phyloP scores from a whole-genome alignment of 2,113 vertebrate genomes.

The Chaetodon trifascialis region DNA sequence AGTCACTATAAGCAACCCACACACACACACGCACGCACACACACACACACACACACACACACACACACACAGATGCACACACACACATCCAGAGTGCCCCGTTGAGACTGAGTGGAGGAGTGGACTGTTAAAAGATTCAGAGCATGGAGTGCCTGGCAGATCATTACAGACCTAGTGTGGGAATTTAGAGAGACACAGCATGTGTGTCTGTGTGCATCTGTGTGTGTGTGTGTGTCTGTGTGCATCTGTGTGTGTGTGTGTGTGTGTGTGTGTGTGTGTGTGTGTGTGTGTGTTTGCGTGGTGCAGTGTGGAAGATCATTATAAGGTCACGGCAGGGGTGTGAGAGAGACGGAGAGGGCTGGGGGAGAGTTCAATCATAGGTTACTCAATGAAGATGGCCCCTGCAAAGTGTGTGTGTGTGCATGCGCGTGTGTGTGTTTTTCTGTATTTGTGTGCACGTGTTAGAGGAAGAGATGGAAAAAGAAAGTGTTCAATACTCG shows the following conservation, averaged over 20 bases:
- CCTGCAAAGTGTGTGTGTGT: constrained; percentile 25
- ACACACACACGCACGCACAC: constrained; percentile 20
- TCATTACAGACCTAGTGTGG: constrained; percentile 65
- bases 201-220: constrained; percentile 20
- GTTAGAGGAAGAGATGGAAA: neutral
- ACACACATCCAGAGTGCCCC: constrained; percentile 10
- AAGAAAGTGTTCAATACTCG: constrained; percentile 29
- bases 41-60: constrained; percentile 10
- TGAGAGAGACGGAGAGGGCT: constrained; percentile 27
- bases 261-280: constrained; percentile 21
- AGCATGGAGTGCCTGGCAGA: constrained; percentile 60
- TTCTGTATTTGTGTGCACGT: constrained; percentile 18
- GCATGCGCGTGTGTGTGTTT: neutral
- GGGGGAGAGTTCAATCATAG: constrained; percentile 55
- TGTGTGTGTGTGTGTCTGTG: neutral
- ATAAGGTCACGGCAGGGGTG: constrained; percentile 67
- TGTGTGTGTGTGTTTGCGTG: constrained; percentile 4
- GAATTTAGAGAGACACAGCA: constrained; percentile 46
- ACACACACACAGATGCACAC: constrained; percentile 13
- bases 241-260: too few species aligned
- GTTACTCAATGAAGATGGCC: constrained; percentile 44
- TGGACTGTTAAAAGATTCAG: constrained; percentile 69
- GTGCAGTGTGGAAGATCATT: constrained; percentile 57
- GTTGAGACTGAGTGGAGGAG: constrained; percentile 46
- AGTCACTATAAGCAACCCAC: neutral